Evolutionary conservation across 2,113 vertebrate species (phyloP).

Genomic region (Gallinago media): DNA sequence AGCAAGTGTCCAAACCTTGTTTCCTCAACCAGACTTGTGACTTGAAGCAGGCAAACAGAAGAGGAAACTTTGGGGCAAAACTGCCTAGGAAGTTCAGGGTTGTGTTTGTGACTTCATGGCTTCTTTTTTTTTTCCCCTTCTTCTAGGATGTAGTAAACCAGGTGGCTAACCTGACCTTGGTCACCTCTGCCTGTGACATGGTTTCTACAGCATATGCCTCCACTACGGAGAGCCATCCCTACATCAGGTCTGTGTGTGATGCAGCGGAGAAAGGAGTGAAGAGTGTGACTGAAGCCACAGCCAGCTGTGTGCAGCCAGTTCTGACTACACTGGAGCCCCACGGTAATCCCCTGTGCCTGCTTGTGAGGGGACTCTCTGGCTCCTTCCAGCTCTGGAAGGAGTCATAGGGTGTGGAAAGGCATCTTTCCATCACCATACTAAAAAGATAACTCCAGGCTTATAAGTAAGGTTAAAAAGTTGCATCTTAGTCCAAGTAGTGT

Average conservation of each 20-base stretch:
- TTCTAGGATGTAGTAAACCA: slow-evolving; percentile 76
- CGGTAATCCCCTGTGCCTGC: slow-evolving; percentile 71
- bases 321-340: slow-evolving; percentile 86
- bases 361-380: not conserved
- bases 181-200: slow-evolving; percentile 80
- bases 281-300: slow-evolving; percentile 17
- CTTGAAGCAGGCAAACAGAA: not conserved
- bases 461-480: not conserved
- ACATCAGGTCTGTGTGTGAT: slow-evolving; percentile 81
- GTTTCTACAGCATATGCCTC: slow-evolving; percentile 80
- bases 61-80: too few species aligned
- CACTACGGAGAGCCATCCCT: slow-evolving; percentile 86
- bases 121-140: too few species aligned
- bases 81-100: not conserved
- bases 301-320: slow-evolving; percentile 84
- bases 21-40: not conserved
- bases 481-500: not conserved
- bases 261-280: slow-evolving; percentile 75
- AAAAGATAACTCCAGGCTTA: not conserved
- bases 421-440: fast-evolving
- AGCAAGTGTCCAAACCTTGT: not conserved
- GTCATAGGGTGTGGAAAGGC: not conserved
- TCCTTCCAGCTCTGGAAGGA: not conserved
- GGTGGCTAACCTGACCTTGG: slow-evolving; percentile 78
- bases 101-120: fast-evolving